Percentiles rank a stretch among this genome's conserved stretches.
These are phyloP conservation scores for Choloepus hoffmanni DNA, from an alignment of 2,113 vertebrate genomes.

Conservation along the genomic window DNA sequence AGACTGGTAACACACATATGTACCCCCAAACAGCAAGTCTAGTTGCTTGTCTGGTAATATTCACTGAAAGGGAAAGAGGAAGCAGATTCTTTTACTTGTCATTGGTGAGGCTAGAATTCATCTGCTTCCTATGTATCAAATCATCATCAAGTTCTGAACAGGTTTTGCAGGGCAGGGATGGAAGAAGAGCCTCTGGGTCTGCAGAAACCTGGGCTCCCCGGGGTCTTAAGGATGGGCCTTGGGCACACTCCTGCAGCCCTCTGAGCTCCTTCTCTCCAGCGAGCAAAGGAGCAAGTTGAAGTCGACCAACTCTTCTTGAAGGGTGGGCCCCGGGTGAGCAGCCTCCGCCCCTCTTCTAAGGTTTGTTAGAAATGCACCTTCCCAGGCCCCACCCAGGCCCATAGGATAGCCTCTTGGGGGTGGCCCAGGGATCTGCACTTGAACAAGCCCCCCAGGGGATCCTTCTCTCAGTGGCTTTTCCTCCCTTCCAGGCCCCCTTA, in stretches of 20 bases:
- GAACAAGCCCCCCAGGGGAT: not conserved
- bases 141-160: not conserved
- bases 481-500: too few relatives aligned
- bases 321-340: rapidly evolving
- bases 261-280: not conserved
- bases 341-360: not conserved
- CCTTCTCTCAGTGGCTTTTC: too few relatives aligned
- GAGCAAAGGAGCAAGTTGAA: not conserved
- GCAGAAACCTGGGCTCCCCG: too few relatives aligned
- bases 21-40: too few relatives aligned
- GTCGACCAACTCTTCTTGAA: not conserved
- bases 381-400: not conserved
- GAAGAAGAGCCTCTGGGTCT: too few relatives aligned
- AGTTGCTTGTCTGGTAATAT: too few relatives aligned
- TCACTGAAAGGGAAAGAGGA: too few relatives aligned
- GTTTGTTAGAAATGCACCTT: not conserved
- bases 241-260: too few relatives aligned
- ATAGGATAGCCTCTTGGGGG: not conserved
- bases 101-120: not conserved
- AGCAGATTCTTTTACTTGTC: too few relatives aligned
- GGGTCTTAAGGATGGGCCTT: too few relatives aligned
- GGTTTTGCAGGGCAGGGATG: not conserved
- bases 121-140: not conserved
- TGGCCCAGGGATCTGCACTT: too few relatives aligned
- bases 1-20: too few relatives aligned